Conservation (phyloP, 2,113 vertebrate genomes). For the Trichechus manatus region DNA sequence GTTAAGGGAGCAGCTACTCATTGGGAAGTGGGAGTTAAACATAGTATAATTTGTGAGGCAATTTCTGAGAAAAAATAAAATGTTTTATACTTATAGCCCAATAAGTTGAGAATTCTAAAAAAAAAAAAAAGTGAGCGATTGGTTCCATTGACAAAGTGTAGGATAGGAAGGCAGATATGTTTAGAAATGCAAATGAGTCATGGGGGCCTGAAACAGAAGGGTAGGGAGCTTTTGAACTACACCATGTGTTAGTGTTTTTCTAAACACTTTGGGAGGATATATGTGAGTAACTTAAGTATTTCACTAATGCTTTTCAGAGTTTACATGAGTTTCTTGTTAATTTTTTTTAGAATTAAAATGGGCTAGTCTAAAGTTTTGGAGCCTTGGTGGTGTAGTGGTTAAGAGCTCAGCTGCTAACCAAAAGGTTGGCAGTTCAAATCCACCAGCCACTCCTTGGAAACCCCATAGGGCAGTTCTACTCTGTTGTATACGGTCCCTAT, state of each 20-base stretch:
- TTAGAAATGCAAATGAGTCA: neutral
- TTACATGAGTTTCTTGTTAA: neutral
- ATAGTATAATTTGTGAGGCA: neutral
- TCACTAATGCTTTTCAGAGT: neutral
- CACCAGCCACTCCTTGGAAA: neutral
- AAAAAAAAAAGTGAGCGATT: neutral
- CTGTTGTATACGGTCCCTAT: neutral
- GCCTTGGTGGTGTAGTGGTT: no score
- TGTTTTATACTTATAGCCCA: neutral
- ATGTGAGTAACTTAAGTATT: neutral
- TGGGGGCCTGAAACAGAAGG: neutral
- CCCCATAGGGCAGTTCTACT: neutral
- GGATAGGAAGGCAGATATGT: neutral
- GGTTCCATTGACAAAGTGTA: neutral
- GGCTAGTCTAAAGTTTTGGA: neutral
- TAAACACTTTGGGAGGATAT: neutral
- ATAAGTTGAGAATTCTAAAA: neutral
- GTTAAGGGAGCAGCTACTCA: neutral
- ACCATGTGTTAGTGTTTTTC: neutral
- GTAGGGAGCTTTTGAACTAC: neutral
- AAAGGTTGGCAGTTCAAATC: neutral
- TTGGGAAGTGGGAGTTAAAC: neutral
- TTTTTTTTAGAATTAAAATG: slow-evolving; percentile 51
- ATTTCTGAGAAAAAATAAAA: neutral
- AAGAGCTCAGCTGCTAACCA: neutral